Evolutionary conservation across 1,140 invertebrate genomes (phyloP).

Genomic region (Thaumatotibia leucotreta): DNA sequence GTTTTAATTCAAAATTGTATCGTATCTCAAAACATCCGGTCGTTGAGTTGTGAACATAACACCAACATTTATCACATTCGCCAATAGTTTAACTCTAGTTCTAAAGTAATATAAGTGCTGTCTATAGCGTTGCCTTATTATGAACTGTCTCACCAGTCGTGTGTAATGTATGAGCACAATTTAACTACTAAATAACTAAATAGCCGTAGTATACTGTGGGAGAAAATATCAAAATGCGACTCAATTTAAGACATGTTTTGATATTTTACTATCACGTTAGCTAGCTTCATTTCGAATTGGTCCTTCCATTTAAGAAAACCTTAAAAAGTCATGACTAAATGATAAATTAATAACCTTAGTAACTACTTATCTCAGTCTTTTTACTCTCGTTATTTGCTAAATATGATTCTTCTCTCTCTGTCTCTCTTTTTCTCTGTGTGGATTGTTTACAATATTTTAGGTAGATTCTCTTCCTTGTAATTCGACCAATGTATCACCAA

Average conservation of each 20-base stretch:
- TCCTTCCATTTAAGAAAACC: not conserved
- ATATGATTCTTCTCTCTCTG: too few species aligned
- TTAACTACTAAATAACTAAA: slow-evolving; percentile 12
- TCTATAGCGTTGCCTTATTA: slow-evolving; percentile 42
- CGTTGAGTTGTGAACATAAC: not conserved
- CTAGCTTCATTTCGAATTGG: not conserved
- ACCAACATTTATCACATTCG: slow-evolving; percentile 3
- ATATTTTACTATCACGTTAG: slow-evolving; percentile 26
- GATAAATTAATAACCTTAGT: too few species aligned
- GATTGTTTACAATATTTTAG: too few species aligned
- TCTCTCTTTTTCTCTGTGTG: too few species aligned
- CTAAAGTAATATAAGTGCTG: slow-evolving; percentile 32
- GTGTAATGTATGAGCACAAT: slow-evolving; percentile 32
- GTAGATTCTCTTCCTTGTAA: too few species aligned
- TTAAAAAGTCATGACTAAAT: too few species aligned
- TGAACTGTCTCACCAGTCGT: slow-evolving; percentile 29
- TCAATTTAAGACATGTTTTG: not conserved
- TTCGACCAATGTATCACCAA: too few species aligned
- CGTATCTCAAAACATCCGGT: not conserved
- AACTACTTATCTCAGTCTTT: too few species aligned
- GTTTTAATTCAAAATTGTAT: too few species aligned
- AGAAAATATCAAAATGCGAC: slow-evolving; percentile 17
- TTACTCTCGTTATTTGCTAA: too few species aligned
- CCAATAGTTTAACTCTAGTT: slow-evolving; percentile 7
- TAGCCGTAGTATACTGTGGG: slow-evolving; percentile 7